phyloP scores from a whole-genome alignment of 2,797 vertebrate genomes.

The Notolepis coatsorum region DNA sequence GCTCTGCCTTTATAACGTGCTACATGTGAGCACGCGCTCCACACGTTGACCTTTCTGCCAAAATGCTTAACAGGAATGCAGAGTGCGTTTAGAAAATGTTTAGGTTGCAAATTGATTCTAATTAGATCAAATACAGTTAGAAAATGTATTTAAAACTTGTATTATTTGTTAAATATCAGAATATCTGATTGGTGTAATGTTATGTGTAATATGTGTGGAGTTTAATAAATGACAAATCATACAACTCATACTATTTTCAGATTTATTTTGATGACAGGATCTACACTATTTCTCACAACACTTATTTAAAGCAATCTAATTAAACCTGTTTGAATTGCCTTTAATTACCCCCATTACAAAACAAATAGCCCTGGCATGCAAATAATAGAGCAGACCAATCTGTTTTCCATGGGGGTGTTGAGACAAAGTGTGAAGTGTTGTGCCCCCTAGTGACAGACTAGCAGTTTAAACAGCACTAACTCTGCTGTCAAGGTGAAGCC shows the following conservation, averaged over 20 bases:
- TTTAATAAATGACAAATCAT: conserved; percentile 62
- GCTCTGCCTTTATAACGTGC: conserved; percentile 56
- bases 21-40: conserved; percentile 53
- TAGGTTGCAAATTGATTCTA: conserved; percentile 37
- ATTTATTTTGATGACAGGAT: conserved; percentile 66
- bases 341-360: conserved; percentile 77
- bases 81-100: conserved; percentile 44
- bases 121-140: not conserved
- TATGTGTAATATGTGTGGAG: conserved; percentile 47
- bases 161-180: no score
- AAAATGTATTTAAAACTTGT: no score
- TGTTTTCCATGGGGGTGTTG: conserved; percentile 11
- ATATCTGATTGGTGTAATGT: not conserved
- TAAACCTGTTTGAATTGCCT: conserved; percentile 77
- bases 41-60: conserved; percentile 57
- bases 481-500: conserved; percentile 66
- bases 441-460: conserved; percentile 68
- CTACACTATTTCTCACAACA: conserved; percentile 72
- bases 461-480: not conserved
- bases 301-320: conserved; percentile 80
- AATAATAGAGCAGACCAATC: conserved; percentile 55
- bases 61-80: conserved; percentile 44
- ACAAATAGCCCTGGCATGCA: conserved; percentile 76
- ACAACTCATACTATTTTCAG: conserved; percentile 63
- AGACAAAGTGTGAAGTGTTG: conserved; percentile 51